Conservation (phyloP, 2,888 invertebrate species). For the Sesia bembeciformis region DNA sequence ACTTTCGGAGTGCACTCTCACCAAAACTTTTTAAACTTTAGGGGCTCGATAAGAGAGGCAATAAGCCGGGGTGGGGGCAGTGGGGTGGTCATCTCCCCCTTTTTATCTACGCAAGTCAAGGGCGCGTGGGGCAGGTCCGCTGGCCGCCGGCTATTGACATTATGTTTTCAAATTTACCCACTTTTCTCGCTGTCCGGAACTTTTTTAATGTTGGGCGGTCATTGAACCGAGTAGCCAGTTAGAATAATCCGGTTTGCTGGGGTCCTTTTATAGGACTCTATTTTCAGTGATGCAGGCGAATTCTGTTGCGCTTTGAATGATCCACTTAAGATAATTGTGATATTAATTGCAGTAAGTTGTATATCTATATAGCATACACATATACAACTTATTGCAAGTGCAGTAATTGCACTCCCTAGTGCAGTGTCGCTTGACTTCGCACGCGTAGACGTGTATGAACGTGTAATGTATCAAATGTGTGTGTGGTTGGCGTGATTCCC, state of each 20-base stretch:
- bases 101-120: conserved; percentile 70
- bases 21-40: conserved; percentile 24
- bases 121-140: conserved; percentile 72
- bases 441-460: too few relatives aligned
- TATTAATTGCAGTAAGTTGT: too few relatives aligned
- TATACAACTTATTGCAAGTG: too few relatives aligned
- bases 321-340: too few relatives aligned
- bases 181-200: conserved; percentile 69
- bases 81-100: conserved; percentile 62
- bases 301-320: too few relatives aligned
- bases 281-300: too few relatives aligned
- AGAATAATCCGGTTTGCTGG: conserved; percentile 4
- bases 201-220: conserved; percentile 65
- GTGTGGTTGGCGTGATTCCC: too few relatives aligned
- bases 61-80: conserved; percentile 28
- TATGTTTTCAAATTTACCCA: conserved; percentile 71
- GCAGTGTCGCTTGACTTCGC: too few relatives aligned
- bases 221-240: conserved; percentile 55
- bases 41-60: conserved; percentile 48
- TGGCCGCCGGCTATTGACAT: conserved; percentile 72
- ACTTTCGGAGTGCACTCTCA: neutral
- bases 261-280: conserved; percentile 3
- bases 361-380: too few relatives aligned
- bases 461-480: too few relatives aligned
- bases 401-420: too few relatives aligned